Percentiles rank a stretch among this genome's conserved stretches.
Evolutionary conservation across 2,797 vertebrate species (phyloP).

Genomic region (Microcaecilia unicolor): DNA sequence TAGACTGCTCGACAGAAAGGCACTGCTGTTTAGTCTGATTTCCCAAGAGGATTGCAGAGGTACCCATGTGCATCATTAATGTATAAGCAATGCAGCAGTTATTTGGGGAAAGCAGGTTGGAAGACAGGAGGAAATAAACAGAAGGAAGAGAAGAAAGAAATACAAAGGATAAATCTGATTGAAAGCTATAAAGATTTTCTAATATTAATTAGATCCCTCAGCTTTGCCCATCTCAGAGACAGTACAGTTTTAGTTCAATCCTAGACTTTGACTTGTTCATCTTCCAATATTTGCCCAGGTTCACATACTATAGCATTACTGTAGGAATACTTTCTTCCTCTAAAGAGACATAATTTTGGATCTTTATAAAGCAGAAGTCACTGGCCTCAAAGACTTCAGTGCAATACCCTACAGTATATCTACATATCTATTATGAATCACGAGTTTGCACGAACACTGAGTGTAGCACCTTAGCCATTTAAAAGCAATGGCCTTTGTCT

Average conservation of each 20-base stretch:
- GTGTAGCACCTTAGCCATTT: too few relatives aligned
- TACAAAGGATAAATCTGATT: conserved; percentile 52
- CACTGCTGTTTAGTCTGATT: conserved; percentile 82
- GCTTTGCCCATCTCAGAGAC: too few relatives aligned
- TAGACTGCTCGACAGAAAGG: conserved; percentile 92
- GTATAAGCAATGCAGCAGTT: conserved; percentile 52
- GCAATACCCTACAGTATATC: too few relatives aligned
- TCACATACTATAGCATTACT: neutral
- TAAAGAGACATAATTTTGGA: too few relatives aligned
- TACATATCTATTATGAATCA: too few relatives aligned
- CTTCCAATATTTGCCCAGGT: conserved; percentile 4
- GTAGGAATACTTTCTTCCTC: neutral
- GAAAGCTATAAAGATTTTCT: conserved; percentile 35
- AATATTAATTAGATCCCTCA: conserved; percentile 6
- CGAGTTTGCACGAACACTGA: too few relatives aligned
- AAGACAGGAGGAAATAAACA: conserved; percentile 42
- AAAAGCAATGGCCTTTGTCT: too few relatives aligned
- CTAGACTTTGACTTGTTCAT: neutral
- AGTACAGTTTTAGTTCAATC: too few relatives aligned
- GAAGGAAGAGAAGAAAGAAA: conserved; percentile 40
- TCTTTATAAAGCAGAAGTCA: too few relatives aligned
- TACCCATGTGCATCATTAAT: conserved; percentile 43
- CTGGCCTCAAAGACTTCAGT: too few relatives aligned
- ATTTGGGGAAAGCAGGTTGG: conserved; percentile 50
- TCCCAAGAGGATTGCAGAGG: conserved; percentile 55